Evolutionary conservation across 2,113 vertebrate species (phyloP), one percentile per base, ranked within the genome.

Genomic region (Tautogolabrus adspersus): DNA sequence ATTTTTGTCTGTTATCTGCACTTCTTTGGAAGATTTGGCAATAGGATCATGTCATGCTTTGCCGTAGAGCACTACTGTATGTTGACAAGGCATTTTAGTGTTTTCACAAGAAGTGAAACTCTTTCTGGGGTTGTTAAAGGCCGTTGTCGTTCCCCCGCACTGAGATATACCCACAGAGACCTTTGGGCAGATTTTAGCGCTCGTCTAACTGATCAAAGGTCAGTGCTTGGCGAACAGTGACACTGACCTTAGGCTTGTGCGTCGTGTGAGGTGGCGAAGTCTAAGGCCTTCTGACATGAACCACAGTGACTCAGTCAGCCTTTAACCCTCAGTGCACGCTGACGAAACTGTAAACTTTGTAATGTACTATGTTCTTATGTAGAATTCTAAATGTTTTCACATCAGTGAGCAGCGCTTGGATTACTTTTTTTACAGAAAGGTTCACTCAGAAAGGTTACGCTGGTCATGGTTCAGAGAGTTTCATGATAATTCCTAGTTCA

Each of bases 191-290:
- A 75, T 83, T 74, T 63, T 82, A 74, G 60, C 80, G 63, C 87
- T 71, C 30, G 52, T 66, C 77, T 76, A 67, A 78, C 71, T 60
- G 79, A 79, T 85, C 84, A 92, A 91, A 90, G 88, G 88, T 93
- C 91, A 92, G 7, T 59, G 42, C 84, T 85, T 87, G 71, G 82
- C 86, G 68, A 74, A 37, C 52, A 49, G 57, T 80, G 87, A 81
- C 84, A 73, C 65, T 70, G 84, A 91, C 85, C 90, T 71, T 65
- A 82, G 83, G 86, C 78, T 1, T 79, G 71, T 77, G 66, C 85
- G 81, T 62, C 52, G 46, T 40, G 61, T 84, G 88, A 90, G 21
- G 86, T 85, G 86, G 77, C 38, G 4, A 79, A 85, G 56, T 78
- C 79, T 86, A 79, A 93, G 75, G 75, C 62, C 46, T 81, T 82